Percentiles rank a stretch among this genome's conserved stretches.
phyloP scores from a whole-genome alignment of 2,113 vertebrate genomes.

The Istiophorus platypterus region DNA sequence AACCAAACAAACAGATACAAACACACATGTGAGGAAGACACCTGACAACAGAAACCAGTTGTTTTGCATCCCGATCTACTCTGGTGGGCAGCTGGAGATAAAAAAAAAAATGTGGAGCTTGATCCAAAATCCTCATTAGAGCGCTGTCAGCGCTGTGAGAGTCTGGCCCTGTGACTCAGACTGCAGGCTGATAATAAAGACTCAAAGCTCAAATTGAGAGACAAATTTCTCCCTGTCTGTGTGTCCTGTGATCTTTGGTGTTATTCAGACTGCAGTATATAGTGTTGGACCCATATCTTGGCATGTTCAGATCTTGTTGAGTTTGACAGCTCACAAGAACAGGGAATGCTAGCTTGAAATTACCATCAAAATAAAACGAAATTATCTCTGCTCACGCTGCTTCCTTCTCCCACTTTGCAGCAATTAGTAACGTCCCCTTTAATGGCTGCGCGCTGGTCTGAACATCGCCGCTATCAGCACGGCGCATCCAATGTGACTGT shows the following conservation, averaged over 20 bases:
- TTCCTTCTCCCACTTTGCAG: slow-evolving; percentile 20
- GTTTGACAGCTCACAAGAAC: neutral
- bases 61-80: slow-evolving; percentile 34
- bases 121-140: slow-evolving; percentile 68
- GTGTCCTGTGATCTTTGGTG: slow-evolving; percentile 48
- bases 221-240: slow-evolving; percentile 47
- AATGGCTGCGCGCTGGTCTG: slow-evolving; percentile 36
- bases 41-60: slow-evolving; percentile 30
- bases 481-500: slow-evolving; percentile 70
- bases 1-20: slow-evolving; percentile 1
- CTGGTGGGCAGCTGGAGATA: slow-evolving; percentile 50
- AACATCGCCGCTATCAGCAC: slow-evolving; percentile 20
- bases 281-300: slow-evolving; percentile 13
- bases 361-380: slow-evolving; percentile 32
- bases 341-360: slow-evolving; percentile 3
- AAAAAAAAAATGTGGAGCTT: slow-evolving; percentile 32
- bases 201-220: slow-evolving; percentile 60
- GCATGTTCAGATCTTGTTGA: slow-evolving; percentile 19
- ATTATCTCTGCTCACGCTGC: slow-evolving; percentile 3
- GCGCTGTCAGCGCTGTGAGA: slow-evolving; percentile 50
- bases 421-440: slow-evolving; percentile 4
- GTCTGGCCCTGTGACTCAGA: slow-evolving; percentile 56
- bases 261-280: slow-evolving; percentile 36
- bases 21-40: slow-evolving; percentile 7
- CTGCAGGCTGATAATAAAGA: slow-evolving; percentile 63